Percentiles rank a stretch among this genome's conserved stretches.
These are phyloP conservation scores for Tanytarsus gracilentus DNA, from an alignment of 2,888 invertebrate species.

Conservation along the genomic window DNA sequence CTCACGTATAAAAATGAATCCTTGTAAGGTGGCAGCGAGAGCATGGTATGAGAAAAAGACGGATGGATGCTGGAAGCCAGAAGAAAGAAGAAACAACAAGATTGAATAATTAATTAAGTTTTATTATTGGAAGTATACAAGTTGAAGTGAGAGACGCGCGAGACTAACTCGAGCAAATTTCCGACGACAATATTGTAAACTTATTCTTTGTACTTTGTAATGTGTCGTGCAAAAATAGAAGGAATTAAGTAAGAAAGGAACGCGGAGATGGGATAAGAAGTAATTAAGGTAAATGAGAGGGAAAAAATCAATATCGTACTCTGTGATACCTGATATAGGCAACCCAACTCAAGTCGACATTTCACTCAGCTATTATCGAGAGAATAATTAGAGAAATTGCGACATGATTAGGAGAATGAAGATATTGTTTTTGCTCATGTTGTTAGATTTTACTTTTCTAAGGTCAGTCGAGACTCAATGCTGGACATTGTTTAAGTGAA, in stretches of 20 bases:
- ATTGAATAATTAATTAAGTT: slow-evolving; percentile 27
- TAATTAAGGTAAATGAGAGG: slow-evolving; percentile 15
- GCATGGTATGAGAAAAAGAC: neutral
- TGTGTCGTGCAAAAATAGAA: neutral
- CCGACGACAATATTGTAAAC: neutral
- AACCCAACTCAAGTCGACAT: too few species aligned
- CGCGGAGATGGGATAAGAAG: neutral
- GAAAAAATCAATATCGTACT: slow-evolving; percentile 5
- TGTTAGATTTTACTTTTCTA: too few species aligned
- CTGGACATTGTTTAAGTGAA: too few species aligned
- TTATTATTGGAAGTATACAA: slow-evolving; percentile 18
- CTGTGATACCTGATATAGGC: too few species aligned
- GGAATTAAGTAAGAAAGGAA: neutral
- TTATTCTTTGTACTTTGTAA: neutral
- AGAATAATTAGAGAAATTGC: too few species aligned
- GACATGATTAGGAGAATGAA: too few species aligned
- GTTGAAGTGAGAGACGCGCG: neutral
- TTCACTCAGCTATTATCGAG: too few species aligned
- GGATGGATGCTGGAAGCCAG: neutral
- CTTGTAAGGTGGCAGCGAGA: neutral
- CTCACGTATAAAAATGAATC: too few species aligned
- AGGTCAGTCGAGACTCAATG: too few species aligned
- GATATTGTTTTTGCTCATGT: too few species aligned
- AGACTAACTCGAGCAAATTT: neutral
- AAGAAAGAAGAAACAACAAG: slow-evolving; percentile 6